Conservation (phyloP, 2,113 vertebrate genomes). For the Lepisosteus oculatus region DNA sequence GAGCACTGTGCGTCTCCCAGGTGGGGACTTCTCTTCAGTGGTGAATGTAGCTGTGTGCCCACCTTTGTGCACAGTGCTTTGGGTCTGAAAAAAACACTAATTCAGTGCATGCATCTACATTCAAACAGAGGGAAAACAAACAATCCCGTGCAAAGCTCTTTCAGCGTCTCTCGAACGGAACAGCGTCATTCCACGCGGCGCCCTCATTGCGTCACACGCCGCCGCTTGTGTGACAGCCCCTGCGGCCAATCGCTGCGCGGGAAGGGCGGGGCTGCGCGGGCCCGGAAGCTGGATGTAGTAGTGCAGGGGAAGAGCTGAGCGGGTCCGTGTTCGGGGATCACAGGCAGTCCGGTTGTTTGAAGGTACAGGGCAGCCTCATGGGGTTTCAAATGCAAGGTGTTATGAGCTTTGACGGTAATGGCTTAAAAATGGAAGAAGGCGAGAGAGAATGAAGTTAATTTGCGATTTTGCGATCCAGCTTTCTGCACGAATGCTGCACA, state of each 20-base stretch:
- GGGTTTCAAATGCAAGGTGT: too few species aligned
- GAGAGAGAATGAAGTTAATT: too few species aligned
- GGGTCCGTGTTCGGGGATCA: background rate
- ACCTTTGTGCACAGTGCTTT: too few species aligned
- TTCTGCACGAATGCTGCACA: too few species aligned
- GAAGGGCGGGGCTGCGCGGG: background rate
- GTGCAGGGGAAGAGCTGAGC: background rate
- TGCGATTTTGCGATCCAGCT: too few species aligned
- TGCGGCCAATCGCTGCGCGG: constrained; percentile 37
- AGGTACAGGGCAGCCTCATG: background rate
- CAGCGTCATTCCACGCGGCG: background rate
- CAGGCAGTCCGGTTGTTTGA: background rate
- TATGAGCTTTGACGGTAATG: too few species aligned
- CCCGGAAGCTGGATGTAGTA: background rate
- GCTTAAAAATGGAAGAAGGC: too few species aligned
- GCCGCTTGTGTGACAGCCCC: constrained; percentile 2
- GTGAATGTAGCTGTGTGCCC: too few species aligned
- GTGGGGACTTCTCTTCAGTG: too few species aligned
- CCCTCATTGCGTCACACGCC: background rate
- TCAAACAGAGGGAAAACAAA: background rate
- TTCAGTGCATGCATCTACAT: background rate
- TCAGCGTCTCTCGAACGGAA: background rate
- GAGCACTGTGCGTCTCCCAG: too few species aligned
- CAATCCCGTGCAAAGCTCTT: background rate
- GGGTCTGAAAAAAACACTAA: background rate